Base-by-base conservation (phyloP, 1,140 invertebrate genomes). In the Saccostrea echinata region DNA sequence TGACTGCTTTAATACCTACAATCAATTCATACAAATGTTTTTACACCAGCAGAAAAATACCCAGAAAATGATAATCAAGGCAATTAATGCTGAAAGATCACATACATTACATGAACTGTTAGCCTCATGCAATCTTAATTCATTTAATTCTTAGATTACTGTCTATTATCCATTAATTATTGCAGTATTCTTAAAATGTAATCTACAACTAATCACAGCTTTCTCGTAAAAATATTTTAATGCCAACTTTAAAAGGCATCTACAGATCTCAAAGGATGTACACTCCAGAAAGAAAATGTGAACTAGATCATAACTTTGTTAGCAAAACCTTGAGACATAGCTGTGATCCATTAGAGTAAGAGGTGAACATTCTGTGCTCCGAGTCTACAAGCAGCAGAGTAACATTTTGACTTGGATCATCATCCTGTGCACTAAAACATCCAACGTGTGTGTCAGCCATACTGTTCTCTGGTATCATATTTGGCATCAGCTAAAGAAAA, bases 401-500 rank as follows among this genome's bases (percentile, higher is more conserved):
- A 12, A 92, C 52, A 24, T 43, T 91, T 80, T 92, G 91, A 13
- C 87, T 89, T 8, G 88, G 86, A 53, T 93, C 92, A 86, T 93
- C 92, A 89, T 93, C 92, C 18, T 51, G n/a, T 13, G 88, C 91
- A 8, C 52, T 57, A 18, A 93, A 81, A 86, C 91, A 92, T 1
- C 92, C 92, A 16, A 93, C 90, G 6, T 85, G 57, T 33, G 89
- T 90, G n/a, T 90, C 91, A 33, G 84, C 85, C 18, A 86, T 87
- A 88, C 92, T 91, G 83, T 93, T 93, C 85, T 93, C 92, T 33
- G 87, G 86, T 24, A 93, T 85, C 3, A 16, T 88, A 84, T 92
- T 85, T 21, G 91, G 91, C n/a, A 68, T 53, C 21, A 93, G 81
- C 92, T 92, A 18, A 9, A 80, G n/a, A 43, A 80, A 8, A 80